Percentiles rank a stretch among this genome's conserved stretches.
These are phyloP conservation scores for Tuberolachnus salignus DNA, from an alignment of 2,888 invertebrate species.

Conservation along the genomic window DNA sequence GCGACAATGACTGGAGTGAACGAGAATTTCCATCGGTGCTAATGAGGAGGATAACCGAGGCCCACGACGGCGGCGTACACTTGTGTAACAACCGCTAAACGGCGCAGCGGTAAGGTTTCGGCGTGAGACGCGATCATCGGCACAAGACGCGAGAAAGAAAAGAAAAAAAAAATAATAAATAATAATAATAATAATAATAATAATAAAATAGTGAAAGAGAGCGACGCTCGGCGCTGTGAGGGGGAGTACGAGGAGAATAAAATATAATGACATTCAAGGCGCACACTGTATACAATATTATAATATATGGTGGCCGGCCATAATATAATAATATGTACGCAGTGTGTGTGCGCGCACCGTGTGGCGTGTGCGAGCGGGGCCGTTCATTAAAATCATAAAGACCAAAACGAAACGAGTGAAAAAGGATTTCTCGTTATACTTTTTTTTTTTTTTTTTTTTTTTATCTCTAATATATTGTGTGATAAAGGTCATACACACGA, in stretches of 20 bases:
- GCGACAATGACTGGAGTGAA: neutral
- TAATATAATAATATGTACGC: too few species aligned
- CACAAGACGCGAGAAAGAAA: constrained; percentile 5
- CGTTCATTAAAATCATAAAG: neutral
- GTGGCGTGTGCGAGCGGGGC: neutral
- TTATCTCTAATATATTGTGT: neutral
- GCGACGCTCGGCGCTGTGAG: neutral
- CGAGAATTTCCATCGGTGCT: neutral
- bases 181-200: too few species aligned
- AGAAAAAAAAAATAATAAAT: neutral
- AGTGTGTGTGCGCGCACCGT: too few species aligned
- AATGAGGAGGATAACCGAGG: constrained; percentile 1
- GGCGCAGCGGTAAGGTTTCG: too few species aligned
- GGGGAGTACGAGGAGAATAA: neutral
- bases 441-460: neutral
- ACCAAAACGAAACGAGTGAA: constrained; percentile 33
- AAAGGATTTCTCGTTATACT: constrained; percentile 22
- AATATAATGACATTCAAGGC: constrained; percentile 12
- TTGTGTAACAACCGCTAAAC: neutral
- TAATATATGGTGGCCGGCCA: too few species aligned
- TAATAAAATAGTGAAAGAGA: too few species aligned
- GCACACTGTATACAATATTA: too few species aligned
- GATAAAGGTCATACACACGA: constrained; percentile 23
- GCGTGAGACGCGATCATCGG: too few species aligned
- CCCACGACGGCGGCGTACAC: neutral